Evolutionary conservation across 2,113 vertebrate genomes (phyloP), one percentile per base, ranked within the genome.

Genomic region (Cyprinus carpio): DNA sequence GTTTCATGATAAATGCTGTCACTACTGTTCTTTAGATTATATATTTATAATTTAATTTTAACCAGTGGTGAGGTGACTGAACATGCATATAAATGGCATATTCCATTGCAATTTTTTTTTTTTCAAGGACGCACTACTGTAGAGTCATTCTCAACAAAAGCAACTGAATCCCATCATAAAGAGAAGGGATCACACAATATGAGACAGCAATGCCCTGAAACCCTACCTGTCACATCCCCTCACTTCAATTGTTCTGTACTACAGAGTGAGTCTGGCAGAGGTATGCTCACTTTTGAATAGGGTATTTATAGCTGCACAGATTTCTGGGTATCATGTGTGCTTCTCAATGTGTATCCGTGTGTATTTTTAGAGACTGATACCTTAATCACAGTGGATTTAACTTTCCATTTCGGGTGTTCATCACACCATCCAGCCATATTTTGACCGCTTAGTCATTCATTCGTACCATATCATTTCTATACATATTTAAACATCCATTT

Each of bases 291-390:
- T 46, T 75, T 27, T n/a, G 15, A 69, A 69, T 69, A 12, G n/a
- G 72, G 13, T 75, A 75, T 75, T 75, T 49, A 75, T 75, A 75
- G 72, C 72, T 49, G 23, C 72, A 46, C 71, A 75, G 72, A 72
- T 75, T 75, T 27, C 15, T 49, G n/a, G 40, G 40, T 46, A 75
- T 75, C 72, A 75, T 46, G 72, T 25, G 40, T 49, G 71, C 40
- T 46, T 74, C 37, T 46, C 11, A 0, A 25, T 40, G 40, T 27
- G 71, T 13, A 43, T 46, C 71, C 11, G 40, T 25, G 4, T 46
- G 40, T 75, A 54, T 54, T 76, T 76, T 54, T 76, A 76, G 75
- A 54, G 20, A 72, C 20, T 40, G 34, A 40, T 34, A 72, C 69
- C 34, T 72, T 72, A 40, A 76, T 5, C 49, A 6, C 75, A 29